phyloP scores from a whole-genome alignment of 2,888 invertebrate species.

The Dione juno region DNA sequence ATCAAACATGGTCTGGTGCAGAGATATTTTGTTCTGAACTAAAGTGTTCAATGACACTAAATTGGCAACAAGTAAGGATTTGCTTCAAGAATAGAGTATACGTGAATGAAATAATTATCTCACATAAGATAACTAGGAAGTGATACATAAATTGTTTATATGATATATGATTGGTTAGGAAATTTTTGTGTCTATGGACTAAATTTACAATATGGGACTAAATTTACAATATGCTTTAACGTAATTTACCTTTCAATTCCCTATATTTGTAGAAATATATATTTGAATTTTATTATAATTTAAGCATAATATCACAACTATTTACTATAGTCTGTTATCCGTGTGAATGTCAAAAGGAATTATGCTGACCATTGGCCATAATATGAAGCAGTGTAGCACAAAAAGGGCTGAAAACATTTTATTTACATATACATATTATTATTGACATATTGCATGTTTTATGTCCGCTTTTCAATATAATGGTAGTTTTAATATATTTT shows the following conservation, averaged over 20 bases:
- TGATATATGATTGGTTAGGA: no score
- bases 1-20: not conserved
- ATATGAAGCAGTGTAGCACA: not conserved
- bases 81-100: no score
- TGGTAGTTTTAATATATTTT: no score
- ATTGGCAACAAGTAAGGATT: not conserved
- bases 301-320: no score
- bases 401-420: conserved; percentile 3
- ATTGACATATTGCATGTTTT: conserved; percentile 1
- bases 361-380: conserved; percentile 8
- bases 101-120: no score
- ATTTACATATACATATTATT: conserved; percentile 5
- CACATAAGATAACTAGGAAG: no score
- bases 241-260: no score
- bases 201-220: not conserved
- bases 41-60: no score
- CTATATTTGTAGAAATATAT: no score
- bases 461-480: not conserved
- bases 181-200: no score
- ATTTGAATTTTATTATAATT: no score
- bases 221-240: not conserved
- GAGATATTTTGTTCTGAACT: not conserved
- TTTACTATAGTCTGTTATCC: conserved; percentile 15
- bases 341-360: conserved; percentile 25
- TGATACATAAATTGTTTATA: no score